Base-by-base conservation (phyloP, 2,797 vertebrate species). In the Babyrousa celebensis region DNA sequence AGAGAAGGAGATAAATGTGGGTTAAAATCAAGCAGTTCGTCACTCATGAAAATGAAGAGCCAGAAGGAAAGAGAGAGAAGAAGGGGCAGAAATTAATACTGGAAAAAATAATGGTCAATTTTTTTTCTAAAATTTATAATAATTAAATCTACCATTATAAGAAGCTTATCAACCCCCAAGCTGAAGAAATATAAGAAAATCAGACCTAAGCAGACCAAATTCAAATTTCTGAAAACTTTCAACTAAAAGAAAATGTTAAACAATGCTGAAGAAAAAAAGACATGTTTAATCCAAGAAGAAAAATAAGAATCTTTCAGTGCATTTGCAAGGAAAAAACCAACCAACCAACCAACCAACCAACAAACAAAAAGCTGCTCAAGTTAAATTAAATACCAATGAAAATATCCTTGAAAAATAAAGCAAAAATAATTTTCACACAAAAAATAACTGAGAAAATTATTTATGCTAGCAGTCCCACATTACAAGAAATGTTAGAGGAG, bases 161-260 rank as follows among this genome's bases (percentile, higher is more conserved):
- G 52, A 87, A 29, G 1, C 4, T 25, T 36, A 70, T 62, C 52
- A 83, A 82, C 75, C 12, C 40, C 18, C 15, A 43, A 83, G 54
- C 6, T 16, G 52, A 80, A n/a, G 11, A 62, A 78, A 85, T 25
- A 16, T 36, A 88, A 74, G 16, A 32, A 94, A 91, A 80, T 70
- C 40, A 3, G n/a, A 85, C 52, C 25, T 7, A 60, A 20, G 14
- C 54, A 77, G 14, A 62, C 7, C 5, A 84, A 70, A 43, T 77
- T 54, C 58, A 89, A 70, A 54, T 78, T 77, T 85, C 27, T 68
- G 21, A 85, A 91, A 72, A 80, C 4, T 0, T 48, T 86, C 65
- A 70, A n/a, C 23, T 68, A 56, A 85, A 85, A 85, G 54, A 79
- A 71, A 91, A 85, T 56, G 20, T 48, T 65, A 72, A 90, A 48